Evolutionary conservation across 2,113 vertebrate species (phyloP).

Genomic region (Hemiscyllium ocellatum): DNA sequence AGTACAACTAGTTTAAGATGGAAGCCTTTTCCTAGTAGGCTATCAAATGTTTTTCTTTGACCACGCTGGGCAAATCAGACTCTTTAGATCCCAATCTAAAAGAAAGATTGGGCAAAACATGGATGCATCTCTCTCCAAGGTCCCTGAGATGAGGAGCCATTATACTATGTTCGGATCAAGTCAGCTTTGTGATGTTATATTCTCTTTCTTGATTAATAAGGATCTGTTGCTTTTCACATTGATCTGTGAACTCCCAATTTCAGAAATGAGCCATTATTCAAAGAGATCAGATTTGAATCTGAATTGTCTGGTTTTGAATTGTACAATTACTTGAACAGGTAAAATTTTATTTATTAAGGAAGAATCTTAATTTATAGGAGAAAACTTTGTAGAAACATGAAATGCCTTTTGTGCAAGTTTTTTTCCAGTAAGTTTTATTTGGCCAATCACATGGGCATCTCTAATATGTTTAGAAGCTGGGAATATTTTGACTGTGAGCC

Average conservation of each 20-base stretch:
- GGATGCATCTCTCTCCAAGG: no score
- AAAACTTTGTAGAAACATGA: not conserved
- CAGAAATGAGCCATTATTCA: not conserved
- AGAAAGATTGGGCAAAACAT: no score
- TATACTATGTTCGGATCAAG: no score
- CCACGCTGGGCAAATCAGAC: no score
- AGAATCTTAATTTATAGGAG: not conserved
- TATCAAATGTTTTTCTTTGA: no score
- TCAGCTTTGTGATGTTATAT: no score
- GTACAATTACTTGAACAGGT: not conserved
- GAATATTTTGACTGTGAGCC: not conserved
- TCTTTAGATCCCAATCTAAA: no score
- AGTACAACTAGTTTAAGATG: no score
- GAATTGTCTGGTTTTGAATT: not conserved
- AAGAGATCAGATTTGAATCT: not conserved
- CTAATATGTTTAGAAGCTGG: not conserved
- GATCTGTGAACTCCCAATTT: not conserved
- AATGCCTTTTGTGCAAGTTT: not conserved
- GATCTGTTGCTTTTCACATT: not conserved
- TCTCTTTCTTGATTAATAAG: not conserved
- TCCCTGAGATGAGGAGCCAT: no score
- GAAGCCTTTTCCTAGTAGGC: no score
- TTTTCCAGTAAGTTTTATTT: not conserved
- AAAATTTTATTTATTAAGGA: not conserved
- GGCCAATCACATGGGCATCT: no score